Conservation (phyloP, 2,113 vertebrate genomes). For the Campylomormyrus numenius region DNA sequence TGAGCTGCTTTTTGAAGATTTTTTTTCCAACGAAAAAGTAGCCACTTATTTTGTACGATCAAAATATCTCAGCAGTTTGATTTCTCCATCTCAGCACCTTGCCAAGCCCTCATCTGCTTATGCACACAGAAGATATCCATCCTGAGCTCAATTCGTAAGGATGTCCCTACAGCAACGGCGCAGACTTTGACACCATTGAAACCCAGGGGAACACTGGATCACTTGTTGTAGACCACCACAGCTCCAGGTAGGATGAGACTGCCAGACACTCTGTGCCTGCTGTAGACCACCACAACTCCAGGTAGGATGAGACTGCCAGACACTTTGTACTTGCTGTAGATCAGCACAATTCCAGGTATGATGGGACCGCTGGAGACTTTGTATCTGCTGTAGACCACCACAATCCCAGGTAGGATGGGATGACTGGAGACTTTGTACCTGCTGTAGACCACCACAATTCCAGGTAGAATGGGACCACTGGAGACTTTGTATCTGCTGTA, state of each 20-base stretch:
- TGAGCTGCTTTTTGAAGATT: slow-evolving; percentile 33
- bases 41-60: slow-evolving; percentile 36
- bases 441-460: too few relatives aligned
- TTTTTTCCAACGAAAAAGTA: slow-evolving; percentile 15
- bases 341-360: neutral
- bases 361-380: neutral
- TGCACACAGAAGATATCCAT: neutral
- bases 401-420: neutral
- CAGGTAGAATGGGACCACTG: too few relatives aligned
- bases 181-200: neutral
- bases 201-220: neutral
- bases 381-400: neutral
- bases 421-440: too few relatives aligned
- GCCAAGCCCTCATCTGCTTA: neutral
- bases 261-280: neutral
- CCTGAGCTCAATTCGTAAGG: neutral
- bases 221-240: neutral
- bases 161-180: neutral
- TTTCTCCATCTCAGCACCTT: neutral
- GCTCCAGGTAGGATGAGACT: neutral
- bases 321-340: neutral
- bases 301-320: too few relatives aligned
- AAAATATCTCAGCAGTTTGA: slow-evolving; percentile 27
- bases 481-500: too few relatives aligned
- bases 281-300: neutral